Evolutionary conservation across 2,888 invertebrate species (phyloP), one percentile per base, ranked within the genome.

Genomic region (Boloria selene): DNA sequence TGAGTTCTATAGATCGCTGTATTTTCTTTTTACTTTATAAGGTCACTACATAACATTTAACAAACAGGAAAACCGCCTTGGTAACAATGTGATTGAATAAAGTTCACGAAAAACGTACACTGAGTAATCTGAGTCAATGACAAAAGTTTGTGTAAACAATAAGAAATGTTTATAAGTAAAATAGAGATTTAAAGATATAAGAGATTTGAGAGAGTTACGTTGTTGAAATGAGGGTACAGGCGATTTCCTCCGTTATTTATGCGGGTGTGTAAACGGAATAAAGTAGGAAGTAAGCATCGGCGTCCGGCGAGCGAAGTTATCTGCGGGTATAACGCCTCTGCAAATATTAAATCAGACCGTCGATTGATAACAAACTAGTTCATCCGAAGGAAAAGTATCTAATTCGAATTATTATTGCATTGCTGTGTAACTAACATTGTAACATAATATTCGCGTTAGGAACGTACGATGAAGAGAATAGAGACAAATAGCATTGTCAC

Each of bases 401-500:
- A 63, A 68, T 61, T 65, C 49, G 44, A 61, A 61, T 44, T 61
- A 65, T 64, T 59, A 31, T 52, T 64, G 16, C 58, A 31, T 51
- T 31, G 2, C 51, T 49, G 76, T 79, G 79, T 63, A 67, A 67
- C 62, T 60, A 62, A 38, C 79, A 82, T 75, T 74, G 83, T 82
- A 85, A 86, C 79, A 86, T 81, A 84, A 83, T 85, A 79, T 79
- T 75, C 78, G 75, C 85, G 82, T 86, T 84, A 79, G 80, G 81
- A 86, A 87, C 83, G 84, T 87, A 88, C 87, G 81, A 83, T 82
- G 87, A 86, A 88, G 84, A 88, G 86, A 87, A 87, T 85, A 84
- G 84, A 85, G 82, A 86, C 83, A 84, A 87, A 87, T 84, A 81
- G 84, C 86, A 86, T 88, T 88, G 89, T 90, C 87, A 88, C 84